These are phyloP conservation scores for Leptatherina wallacei DNA, from an alignment of 2,797 vertebrate species.

Conservation along the genomic window DNA sequence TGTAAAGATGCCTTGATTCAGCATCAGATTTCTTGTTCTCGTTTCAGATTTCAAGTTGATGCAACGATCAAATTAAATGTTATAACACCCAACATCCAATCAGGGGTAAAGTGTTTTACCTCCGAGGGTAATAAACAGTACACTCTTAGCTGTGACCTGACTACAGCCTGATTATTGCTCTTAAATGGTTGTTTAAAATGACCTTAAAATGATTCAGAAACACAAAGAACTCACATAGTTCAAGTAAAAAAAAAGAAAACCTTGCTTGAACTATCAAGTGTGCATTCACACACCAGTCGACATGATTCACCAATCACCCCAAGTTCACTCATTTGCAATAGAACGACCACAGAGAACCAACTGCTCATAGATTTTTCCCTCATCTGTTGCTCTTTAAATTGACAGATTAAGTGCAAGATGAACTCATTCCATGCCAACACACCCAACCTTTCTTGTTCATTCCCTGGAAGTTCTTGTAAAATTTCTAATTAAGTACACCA, in stretches of 20 bases:
- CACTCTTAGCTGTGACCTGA: slow-evolving; percentile 9
- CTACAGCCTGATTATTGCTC: slow-evolving; percentile 51
- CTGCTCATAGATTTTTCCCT: not conserved
- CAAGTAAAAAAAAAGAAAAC: slow-evolving; percentile 3
- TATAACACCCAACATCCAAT: not conserved
- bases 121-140: not conserved
- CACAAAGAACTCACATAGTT: slow-evolving; percentile 8
- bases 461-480: not conserved
- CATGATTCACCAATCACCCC: slow-evolving; percentile 4
- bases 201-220: slow-evolving; percentile 10
- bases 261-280: slow-evolving; percentile 11
- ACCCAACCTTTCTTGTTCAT: not conserved
- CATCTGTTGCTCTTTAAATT: not conserved
- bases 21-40: not conserved
- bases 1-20: slow-evolving; percentile 7
- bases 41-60: not conserved
- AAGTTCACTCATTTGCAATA: slow-evolving; percentile 18
- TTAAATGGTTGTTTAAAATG: slow-evolving; percentile 36
- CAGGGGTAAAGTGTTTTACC: not conserved
- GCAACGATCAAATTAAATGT: not conserved
- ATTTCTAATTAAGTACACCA: not conserved
- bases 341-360: slow-evolving; percentile 18
- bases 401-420: not conserved
- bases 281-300: slow-evolving; percentile 16
- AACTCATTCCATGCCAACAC: not conserved